Evolutionary conservation across 2,888 invertebrate genomes (phyloP).

Genomic region (Ichneumoninae sp.): DNA sequence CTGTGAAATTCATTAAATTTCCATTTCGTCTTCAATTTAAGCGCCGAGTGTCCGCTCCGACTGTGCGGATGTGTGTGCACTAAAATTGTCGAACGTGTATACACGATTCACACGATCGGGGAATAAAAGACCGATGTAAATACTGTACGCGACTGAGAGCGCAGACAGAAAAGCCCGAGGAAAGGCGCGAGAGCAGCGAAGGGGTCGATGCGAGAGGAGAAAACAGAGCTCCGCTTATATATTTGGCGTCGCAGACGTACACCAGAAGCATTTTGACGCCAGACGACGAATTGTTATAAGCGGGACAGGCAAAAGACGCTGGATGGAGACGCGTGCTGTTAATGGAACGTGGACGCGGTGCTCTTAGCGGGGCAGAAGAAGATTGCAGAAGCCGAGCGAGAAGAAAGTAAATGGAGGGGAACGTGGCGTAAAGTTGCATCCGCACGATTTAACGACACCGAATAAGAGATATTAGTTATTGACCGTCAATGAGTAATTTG

Average conservation of each 20-base stretch:
- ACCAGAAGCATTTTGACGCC: constrained; percentile 73
- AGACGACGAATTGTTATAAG: constrained; percentile 77
- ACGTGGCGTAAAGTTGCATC: constrained; percentile 29
- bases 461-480: neutral
- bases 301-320: constrained; percentile 28
- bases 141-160: constrained; percentile 19
- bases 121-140: constrained; percentile 30
- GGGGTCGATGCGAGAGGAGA: constrained; percentile 37
- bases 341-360: constrained; percentile 46
- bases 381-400: constrained; percentile 14
- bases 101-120: constrained; percentile 32
- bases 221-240: constrained; percentile 60
- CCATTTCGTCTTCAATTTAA: constrained; percentile 16
- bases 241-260: constrained; percentile 67
- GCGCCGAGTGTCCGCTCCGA: neutral
- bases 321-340: constrained; percentile 38
- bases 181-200: constrained; percentile 4
- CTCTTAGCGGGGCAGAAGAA: constrained; percentile 31
- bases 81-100: constrained; percentile 4
- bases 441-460: neutral
- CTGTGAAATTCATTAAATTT: constrained; percentile 32
- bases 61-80: neutral
- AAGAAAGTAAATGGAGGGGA: constrained; percentile 27
- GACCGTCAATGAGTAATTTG: neutral
- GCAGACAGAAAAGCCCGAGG: constrained; percentile 13